These are phyloP conservation scores for Nasonia vitripennis DNA, from an alignment of 1,140 invertebrate genomes.

Conservation along the genomic window DNA sequence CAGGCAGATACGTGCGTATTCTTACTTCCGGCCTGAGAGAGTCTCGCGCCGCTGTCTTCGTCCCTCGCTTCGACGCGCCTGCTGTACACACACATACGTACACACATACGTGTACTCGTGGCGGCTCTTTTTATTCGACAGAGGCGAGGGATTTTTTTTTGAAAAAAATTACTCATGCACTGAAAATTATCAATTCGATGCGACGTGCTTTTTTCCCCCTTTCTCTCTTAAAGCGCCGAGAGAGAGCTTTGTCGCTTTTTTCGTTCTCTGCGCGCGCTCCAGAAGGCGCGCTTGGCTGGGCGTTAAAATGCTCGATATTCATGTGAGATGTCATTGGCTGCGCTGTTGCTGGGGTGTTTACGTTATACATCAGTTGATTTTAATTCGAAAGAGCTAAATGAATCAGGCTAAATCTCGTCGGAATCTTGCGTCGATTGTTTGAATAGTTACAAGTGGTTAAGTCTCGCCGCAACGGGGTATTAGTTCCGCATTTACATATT, in stretches of 20 bases:
- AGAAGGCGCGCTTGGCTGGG: not conserved
- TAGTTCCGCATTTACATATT: slow-evolving; percentile 34
- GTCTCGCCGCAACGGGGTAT: slow-evolving; percentile 33
- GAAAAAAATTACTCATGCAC: slow-evolving; percentile 16
- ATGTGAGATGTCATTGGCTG: not conserved
- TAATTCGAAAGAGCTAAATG: not conserved
- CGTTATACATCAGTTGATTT: not conserved
- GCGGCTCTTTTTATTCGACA: slow-evolving; percentile 27
- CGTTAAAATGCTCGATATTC: slow-evolving; percentile 15
- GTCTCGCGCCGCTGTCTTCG: not conserved
- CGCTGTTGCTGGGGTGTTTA: not conserved
- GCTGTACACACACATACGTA: not conserved
- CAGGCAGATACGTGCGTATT: slow-evolving; percentile 71
- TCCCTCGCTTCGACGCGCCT: not conserved
- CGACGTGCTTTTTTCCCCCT: not conserved
- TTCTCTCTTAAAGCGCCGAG: not conserved
- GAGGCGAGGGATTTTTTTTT: slow-evolving; percentile 6
- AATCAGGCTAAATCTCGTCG: not conserved
- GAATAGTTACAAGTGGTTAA: slow-evolving; percentile 43
- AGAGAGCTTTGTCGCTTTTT: not conserved
- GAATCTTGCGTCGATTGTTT: slow-evolving; percentile 41
- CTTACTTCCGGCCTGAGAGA: slow-evolving; percentile 68
- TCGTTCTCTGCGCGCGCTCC: not conserved
- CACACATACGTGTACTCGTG: too few relatives aligned
- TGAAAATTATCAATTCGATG: slow-evolving; percentile 43